Conservation (phyloP, 2,888 invertebrate genomes). For the Eupithecia insigniata region DNA sequence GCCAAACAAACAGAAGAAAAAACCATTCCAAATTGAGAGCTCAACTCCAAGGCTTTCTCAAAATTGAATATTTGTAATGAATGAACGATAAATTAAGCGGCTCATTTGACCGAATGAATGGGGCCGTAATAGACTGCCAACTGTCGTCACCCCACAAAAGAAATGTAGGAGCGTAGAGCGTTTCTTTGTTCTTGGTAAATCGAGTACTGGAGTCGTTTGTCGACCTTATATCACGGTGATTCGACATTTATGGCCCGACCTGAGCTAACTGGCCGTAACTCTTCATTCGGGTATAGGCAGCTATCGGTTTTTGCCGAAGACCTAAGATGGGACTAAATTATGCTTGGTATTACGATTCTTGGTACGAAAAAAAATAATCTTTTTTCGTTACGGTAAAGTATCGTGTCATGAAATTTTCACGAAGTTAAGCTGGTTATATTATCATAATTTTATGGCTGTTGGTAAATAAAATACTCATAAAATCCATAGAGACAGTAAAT, state of each 20-base stretch:
- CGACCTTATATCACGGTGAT: slow-evolving; percentile 80
- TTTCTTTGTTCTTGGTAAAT: slow-evolving; percentile 81
- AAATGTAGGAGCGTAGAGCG: slow-evolving; percentile 65
- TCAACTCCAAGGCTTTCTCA: slow-evolving; percentile 49
- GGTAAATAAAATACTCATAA: not conserved
- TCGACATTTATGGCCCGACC: slow-evolving; percentile 77
- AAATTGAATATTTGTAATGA: slow-evolving; percentile 70
- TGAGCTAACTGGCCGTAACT: slow-evolving; percentile 64
- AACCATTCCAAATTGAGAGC: slow-evolving; percentile 35
- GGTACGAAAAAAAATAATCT: slow-evolving; percentile 2
- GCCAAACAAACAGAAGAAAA: slow-evolving; percentile 18
- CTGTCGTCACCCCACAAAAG: slow-evolving; percentile 77
- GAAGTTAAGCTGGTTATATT: not conserved
- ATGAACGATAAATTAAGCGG: slow-evolving; percentile 77
- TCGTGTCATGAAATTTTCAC: not conserved
- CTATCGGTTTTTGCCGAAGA: slow-evolving; percentile 38
- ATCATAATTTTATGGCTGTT: not conserved
- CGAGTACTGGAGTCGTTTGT: slow-evolving; percentile 78
- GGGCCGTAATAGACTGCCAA: slow-evolving; percentile 77
- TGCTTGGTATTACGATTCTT: slow-evolving; percentile 2
- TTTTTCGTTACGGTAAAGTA: not conserved
- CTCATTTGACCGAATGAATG: slow-evolving; percentile 80
- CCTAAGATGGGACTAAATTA: slow-evolving; percentile 24
- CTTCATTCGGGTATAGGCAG: slow-evolving; percentile 59
- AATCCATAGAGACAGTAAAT: not conserved